phyloP scores from a whole-genome alignment of 2,888 invertebrate genomes.

The Drosophila neonasuta region DNA sequence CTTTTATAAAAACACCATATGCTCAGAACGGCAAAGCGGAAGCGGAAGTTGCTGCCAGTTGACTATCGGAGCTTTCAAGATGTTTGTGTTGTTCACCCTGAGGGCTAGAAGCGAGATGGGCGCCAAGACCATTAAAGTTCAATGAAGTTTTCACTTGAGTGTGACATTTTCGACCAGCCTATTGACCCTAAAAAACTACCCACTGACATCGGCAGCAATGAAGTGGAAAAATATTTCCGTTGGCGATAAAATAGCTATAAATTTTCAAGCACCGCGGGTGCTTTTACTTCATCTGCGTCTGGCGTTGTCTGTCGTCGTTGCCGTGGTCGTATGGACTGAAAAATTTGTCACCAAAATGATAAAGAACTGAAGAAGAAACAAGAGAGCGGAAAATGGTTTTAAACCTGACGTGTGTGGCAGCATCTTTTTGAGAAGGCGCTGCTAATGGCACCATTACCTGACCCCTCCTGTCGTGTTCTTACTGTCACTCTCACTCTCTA shows the following conservation, averaged over 20 bases:
- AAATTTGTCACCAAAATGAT: slow-evolving; percentile 53
- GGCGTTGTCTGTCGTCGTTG: slow-evolving; percentile 19
- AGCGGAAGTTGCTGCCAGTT: slow-evolving; percentile 41
- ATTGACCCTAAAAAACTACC: slow-evolving; percentile 20
- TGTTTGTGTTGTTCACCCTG: slow-evolving; percentile 39
- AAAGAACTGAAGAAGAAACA: background rate
- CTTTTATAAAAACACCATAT: slow-evolving; percentile 16
- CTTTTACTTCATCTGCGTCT: slow-evolving; percentile 26
- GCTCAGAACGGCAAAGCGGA: slow-evolving; percentile 13
- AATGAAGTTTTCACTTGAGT: slow-evolving; percentile 63
- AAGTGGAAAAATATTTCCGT: slow-evolving; percentile 73
- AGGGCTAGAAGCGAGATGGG: slow-evolving; percentile 25
- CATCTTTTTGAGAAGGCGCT: slow-evolving; percentile 63
- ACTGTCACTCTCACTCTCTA: too few species aligned
- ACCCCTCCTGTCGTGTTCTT: slow-evolving; percentile 16
- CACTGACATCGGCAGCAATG: slow-evolving; percentile 51
- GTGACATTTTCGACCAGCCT: slow-evolving; percentile 53
- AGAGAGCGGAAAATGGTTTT: slow-evolving; percentile 29
- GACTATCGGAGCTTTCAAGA: slow-evolving; percentile 28
- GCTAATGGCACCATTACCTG: slow-evolving; percentile 72
- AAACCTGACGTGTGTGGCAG: slow-evolving; percentile 19
- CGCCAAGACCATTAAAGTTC: slow-evolving; percentile 64
- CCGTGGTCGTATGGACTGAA: slow-evolving; percentile 19
- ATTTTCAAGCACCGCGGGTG: slow-evolving; percentile 60
- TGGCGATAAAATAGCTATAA: slow-evolving; percentile 69